phyloP scores from a whole-genome alignment of 92 coral and sea anemone species.

The Heteractis magnifica region DNA sequence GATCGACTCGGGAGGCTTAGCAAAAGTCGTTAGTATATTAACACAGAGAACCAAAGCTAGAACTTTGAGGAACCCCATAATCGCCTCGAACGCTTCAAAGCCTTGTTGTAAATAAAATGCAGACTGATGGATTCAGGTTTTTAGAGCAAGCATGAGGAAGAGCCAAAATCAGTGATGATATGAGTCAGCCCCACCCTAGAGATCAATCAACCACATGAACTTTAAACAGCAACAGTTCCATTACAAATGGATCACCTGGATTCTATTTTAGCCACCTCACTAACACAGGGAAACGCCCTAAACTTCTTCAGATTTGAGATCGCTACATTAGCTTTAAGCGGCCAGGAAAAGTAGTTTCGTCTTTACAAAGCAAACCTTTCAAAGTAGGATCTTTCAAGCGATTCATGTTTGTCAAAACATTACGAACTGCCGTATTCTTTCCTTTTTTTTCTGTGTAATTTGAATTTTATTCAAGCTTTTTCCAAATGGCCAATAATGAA shows the following conservation, averaged over 20 bases:
- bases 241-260: not conserved
- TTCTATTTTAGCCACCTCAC: constrained; percentile 8
- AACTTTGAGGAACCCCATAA: constrained; percentile 24
- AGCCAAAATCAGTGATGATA: constrained; percentile 24
- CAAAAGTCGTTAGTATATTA: constrained; percentile 10
- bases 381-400: not conserved
- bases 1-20: constrained; percentile 53
- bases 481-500: not conserved
- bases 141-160: constrained; percentile 14
- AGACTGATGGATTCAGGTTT: not conserved
- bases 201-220: not conserved
- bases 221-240: not conserved
- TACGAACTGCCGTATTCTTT: not conserved
- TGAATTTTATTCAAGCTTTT: not conserved
- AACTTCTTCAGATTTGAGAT: constrained; percentile 10
- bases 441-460: not conserved
- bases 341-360: not conserved
- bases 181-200: constrained; percentile 15
- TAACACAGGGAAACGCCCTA: constrained; percentile 18
- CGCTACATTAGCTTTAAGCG: not conserved
- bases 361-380: not conserved
- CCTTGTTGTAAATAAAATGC: constrained; percentile 4
- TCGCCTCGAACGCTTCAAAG: not conserved
- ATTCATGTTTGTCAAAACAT: not conserved
- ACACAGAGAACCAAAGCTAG: constrained; percentile 38